Percentiles rank a stretch among this genome's conserved stretches.
Conservation (phyloP, 2,888 invertebrate genomes). For the Pheosia tremula region DNA sequence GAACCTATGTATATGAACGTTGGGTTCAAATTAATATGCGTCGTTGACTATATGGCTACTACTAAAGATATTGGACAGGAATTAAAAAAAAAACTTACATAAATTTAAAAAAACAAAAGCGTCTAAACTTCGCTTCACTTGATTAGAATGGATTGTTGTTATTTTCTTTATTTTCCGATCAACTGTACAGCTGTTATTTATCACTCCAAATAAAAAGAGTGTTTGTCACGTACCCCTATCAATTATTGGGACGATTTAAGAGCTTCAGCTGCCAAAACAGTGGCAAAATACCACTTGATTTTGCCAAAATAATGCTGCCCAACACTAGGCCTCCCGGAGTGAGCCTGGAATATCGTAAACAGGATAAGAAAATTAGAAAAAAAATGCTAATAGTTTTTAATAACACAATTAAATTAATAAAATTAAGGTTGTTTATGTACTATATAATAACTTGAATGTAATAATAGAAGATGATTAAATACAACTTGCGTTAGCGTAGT, state of each 20-base stretch:
- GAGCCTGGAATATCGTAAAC: conserved; percentile 14
- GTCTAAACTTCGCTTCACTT: background rate
- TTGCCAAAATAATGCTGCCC: conserved; percentile 43
- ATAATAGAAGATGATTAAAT: no score
- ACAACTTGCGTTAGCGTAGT: no score
- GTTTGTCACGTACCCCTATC: conserved; percentile 38
- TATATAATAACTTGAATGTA: no score
- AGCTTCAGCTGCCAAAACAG: conserved; percentile 46
- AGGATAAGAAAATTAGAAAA: conserved; percentile 19
- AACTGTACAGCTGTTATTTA: background rate
- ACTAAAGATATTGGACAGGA: no score
- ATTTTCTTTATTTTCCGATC: background rate
- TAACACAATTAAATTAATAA: no score
- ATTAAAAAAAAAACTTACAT: background rate
- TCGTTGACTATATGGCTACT: no score
- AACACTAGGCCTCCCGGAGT: conserved; percentile 24
- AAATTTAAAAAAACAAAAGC: background rate
- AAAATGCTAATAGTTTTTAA: background rate
- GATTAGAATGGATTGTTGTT: background rate
- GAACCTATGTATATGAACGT: no score
- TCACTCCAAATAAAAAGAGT: conserved; percentile 20
- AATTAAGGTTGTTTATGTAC: no score
- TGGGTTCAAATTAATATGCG: no score
- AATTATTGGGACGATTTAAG: conserved; percentile 43
- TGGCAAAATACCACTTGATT: conserved; percentile 39